Conservation (phyloP, 2,113 vertebrate species). For the Cisticola juncidis region DNA sequence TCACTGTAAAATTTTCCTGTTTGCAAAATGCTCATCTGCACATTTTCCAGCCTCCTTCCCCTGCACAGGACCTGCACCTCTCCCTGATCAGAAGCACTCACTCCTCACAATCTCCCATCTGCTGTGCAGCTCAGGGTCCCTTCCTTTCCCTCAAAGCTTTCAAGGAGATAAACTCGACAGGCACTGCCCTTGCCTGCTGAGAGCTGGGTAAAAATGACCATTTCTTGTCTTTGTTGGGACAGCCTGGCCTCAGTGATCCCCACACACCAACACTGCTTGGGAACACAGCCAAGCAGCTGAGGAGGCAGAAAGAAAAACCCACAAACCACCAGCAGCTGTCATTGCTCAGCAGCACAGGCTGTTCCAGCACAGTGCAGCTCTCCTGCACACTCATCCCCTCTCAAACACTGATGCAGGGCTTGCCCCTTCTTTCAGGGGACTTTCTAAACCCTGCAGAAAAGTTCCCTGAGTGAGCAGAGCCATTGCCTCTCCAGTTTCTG, state of each 20-base stretch:
- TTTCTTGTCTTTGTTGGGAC: not conserved
- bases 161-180: not conserved
- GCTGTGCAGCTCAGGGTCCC: not conserved
- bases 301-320: slow-evolving; percentile 6
- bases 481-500: not conserved
- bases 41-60: not conserved
- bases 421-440: not conserved
- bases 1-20: not conserved
- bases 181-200: not conserved
- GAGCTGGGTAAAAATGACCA: not conserved
- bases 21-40: not conserved
- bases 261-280: not conserved
- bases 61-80: not conserved
- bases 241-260: not conserved
- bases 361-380: not conserved
- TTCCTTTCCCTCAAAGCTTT: not conserved
- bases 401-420: not conserved
- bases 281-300: slow-evolving; percentile 3
- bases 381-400: not conserved
- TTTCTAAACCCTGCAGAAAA: not conserved
- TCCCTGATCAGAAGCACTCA: not conserved
- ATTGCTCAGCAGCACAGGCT: not conserved
- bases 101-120: not conserved
- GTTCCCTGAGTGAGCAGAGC: not conserved
- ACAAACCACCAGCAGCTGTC: not conserved